Evolutionary conservation across 2,888 invertebrate genomes (phyloP), one percentile per base, ranked within the genome.

Genomic region (Brachyopa scutellaris): DNA sequence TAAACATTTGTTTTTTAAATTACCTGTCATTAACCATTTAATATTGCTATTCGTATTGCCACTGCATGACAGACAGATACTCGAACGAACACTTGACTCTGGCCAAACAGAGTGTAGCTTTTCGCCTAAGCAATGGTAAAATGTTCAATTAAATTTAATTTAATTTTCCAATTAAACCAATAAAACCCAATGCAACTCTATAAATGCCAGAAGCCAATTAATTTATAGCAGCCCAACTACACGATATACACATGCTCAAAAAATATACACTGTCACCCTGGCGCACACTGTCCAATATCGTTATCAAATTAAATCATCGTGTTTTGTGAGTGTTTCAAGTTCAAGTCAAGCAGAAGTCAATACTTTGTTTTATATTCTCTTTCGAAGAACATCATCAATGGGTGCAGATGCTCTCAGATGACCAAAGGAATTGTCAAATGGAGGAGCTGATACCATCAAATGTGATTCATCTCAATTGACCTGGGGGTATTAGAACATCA

Each of bases 121-220:
- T 26, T 21, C 26, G 29, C 11, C 13, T 17, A 13, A 49, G 19
- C 62, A 53, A 26, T 53, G 72, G 47, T 66, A 59, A 57, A 74
- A 38, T 57, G 74, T 57, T 82, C 66, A 82, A 82, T 82, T 66
- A 66, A 82, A 69, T 23, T 76, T 66, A 82, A 82, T 77, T 82
- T 70, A 64, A 82, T 82, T 82, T 82, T 40, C 77, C 82, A 77
- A 72, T 82, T 82, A 77, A 77, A 77, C 61, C 70, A 82, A 77
- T 82, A 70, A 76, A 64, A 61, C 21, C 42, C 59, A 70, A 76
- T 76, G 80, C 70, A 64, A 62, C 70, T 78, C 72, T 72, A 70
- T 59, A 64, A 82, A 76, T 33, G 59, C 59, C 62, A 57, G 57
- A 51, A 67, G 66, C 51, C 40, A 82, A 66, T 62, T 64, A 66